Evolutionary conservation across 2,797 vertebrate species (phyloP).

Genomic region (Bucorvus abyssinicus): DNA sequence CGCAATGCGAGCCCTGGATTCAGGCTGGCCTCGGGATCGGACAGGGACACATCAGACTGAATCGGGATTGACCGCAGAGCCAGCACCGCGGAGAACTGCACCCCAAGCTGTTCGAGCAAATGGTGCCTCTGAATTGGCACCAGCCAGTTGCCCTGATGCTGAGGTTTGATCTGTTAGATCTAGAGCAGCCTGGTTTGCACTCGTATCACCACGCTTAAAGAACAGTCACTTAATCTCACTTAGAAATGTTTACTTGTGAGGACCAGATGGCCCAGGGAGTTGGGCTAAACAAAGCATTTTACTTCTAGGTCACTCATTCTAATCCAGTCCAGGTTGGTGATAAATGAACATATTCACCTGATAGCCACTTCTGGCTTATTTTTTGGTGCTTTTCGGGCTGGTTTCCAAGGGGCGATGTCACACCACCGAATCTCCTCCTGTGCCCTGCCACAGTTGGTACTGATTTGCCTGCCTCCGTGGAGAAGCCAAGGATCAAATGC

Average conservation of each 20-base stretch:
- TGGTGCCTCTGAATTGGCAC: not conserved
- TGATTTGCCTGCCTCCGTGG: slow-evolving; percentile 21
- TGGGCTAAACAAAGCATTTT: slow-evolving; percentile 60
- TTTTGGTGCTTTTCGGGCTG: slow-evolving; percentile 18
- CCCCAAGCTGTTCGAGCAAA: not conserved
- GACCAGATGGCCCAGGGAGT: slow-evolving; percentile 45
- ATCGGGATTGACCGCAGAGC: not conserved
- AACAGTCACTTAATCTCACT: slow-evolving; percentile 51
- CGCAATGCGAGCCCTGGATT: not conserved
- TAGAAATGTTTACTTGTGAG: slow-evolving; percentile 56
- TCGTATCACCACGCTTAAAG: slow-evolving; percentile 37
- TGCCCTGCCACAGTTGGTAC: slow-evolving; percentile 19
- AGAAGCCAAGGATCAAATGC: slow-evolving; percentile 49
- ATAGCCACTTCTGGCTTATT: slow-evolving; percentile 16
- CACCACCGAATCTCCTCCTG: not conserved
- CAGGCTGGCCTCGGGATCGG: not conserved
- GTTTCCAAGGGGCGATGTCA: slow-evolving; percentile 9
- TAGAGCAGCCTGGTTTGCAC: slow-evolving; percentile 46
- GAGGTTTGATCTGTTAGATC: slow-evolving; percentile 29
- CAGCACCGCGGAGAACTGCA: not conserved
- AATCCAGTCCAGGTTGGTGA: slow-evolving; percentile 49
- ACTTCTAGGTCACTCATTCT: slow-evolving; percentile 48
- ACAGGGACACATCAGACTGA: not conserved
- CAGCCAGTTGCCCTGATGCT: not conserved
- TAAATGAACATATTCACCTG: slow-evolving; percentile 50